These are phyloP conservation scores for Lagocephalus sceleratus DNA, from an alignment of 2,797 vertebrate genomes.

Conservation along the genomic window DNA sequence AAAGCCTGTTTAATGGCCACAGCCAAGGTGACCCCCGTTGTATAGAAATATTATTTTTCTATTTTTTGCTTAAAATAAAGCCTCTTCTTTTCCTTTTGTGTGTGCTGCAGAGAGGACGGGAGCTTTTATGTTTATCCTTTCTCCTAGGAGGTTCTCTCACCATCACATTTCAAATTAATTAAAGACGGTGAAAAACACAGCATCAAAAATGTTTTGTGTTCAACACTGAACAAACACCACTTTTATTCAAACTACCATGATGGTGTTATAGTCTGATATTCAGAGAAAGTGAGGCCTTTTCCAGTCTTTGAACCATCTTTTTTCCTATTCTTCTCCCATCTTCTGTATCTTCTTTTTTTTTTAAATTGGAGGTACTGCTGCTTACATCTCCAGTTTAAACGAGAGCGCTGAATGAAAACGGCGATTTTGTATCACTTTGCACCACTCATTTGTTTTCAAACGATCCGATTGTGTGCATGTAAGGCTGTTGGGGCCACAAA, in stretches of 20 bases:
- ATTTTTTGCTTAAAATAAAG: constrained; percentile 26
- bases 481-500: constrained; percentile 70
- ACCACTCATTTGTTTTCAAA: constrained; percentile 65
- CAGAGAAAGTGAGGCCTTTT: no score
- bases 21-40: constrained; percentile 5
- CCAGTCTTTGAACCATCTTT: no score
- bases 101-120: constrained; percentile 11
- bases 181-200: constrained; percentile 22
- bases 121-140: constrained; percentile 37
- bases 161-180: constrained; percentile 53
- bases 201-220: no score
- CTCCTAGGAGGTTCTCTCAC: constrained; percentile 26
- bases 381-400: constrained; percentile 25
- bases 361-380: constrained; percentile 9
- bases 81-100: constrained; percentile 17
- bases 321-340: neutral
- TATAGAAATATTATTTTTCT: constrained; percentile 22
- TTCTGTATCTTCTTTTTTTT: neutral
- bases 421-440: constrained; percentile 55
- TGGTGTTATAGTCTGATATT: no score
- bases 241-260: no score
- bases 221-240: no score
- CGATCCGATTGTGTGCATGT: constrained; percentile 58
- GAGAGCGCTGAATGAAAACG: constrained; percentile 51
- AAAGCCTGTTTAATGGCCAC: constrained; percentile 27